phyloP scores from a whole-genome alignment of 2,888 invertebrate species.

The Ischnus inquisitorius region DNA sequence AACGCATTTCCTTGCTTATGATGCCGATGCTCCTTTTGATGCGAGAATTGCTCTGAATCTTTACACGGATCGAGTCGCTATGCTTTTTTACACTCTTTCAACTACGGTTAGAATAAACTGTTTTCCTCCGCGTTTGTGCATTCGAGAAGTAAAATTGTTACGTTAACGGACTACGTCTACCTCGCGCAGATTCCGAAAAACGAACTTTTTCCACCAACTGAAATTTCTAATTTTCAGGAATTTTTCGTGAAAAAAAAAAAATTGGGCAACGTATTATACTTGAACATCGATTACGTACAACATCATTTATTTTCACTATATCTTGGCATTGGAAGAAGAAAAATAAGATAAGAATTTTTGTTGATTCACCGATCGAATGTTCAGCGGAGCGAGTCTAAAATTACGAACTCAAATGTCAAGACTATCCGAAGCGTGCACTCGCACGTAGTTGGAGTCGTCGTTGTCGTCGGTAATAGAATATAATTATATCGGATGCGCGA shows the following conservation, averaged over 20 bases:
- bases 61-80: background rate
- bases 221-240: too few species aligned
- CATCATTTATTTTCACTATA: too few species aligned
- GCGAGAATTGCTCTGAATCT: conserved; percentile 43
- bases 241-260: background rate
- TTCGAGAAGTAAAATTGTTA: background rate
- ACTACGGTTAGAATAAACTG: background rate
- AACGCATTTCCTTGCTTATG: conserved; percentile 42
- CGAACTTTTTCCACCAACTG: too few species aligned
- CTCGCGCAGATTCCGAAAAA: too few species aligned
- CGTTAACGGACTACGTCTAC: too few species aligned
- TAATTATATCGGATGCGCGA: conserved; percentile 32
- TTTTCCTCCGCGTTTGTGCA: background rate
- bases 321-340: background rate
- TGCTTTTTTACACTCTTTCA: background rate
- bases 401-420: background rate
- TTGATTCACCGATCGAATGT: background rate
- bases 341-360: background rate
- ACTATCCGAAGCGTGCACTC: conserved; percentile 10
- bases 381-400: background rate
- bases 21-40: conserved; percentile 4
- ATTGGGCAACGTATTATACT: background rate
- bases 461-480: conserved; percentile 24
- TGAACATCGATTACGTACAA: too few species aligned
- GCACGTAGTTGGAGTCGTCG: conserved; percentile 19